Percentiles rank a stretch among this genome's conserved stretches.
phyloP scores from a whole-genome alignment of 1,140 invertebrate species.

The Neodiprion virginianus region DNA sequence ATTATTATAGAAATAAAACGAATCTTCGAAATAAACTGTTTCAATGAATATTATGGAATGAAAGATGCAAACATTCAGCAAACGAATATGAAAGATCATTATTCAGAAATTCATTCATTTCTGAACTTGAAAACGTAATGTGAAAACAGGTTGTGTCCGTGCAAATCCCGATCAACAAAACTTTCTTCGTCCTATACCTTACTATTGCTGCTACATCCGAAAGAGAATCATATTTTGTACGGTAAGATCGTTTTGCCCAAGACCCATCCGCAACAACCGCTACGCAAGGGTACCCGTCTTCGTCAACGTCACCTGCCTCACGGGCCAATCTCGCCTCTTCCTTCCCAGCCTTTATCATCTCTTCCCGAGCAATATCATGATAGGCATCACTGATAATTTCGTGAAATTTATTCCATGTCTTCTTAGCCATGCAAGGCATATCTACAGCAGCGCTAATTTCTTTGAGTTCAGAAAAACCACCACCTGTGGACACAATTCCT shows the following conservation, averaged over 20 bases:
- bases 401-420: slow-evolving; percentile 25
- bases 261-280: slow-evolving; percentile 46
- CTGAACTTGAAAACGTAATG: slow-evolving; percentile 25
- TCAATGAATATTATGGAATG: too few relatives aligned
- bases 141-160: too few relatives aligned
- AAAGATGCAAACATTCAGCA: too few relatives aligned
- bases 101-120: too few relatives aligned
- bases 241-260: slow-evolving; percentile 48
- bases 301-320: slow-evolving; percentile 37
- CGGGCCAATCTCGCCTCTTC: slow-evolving; percentile 40
- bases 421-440: slow-evolving; percentile 32
- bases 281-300: slow-evolving; percentile 44
- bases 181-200: slow-evolving; percentile 40
- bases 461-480: slow-evolving; percentile 19
- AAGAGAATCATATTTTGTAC: slow-evolving; percentile 41
- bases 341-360: slow-evolving; percentile 36
- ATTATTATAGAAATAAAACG: too few relatives aligned
- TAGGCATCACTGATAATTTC: slow-evolving; percentile 26
- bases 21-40: too few relatives aligned
- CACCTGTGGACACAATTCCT: slow-evolving; percentile 23
- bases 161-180: slow-evolving; percentile 41
- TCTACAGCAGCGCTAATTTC: slow-evolving; percentile 23
- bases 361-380: slow-evolving; percentile 25
- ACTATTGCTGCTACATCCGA: slow-evolving; percentile 44
- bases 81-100: too few relatives aligned